A percentile compares a stretch with the other conserved stretches of the same genome.
Evolutionary conservation across 2,113 vertebrate genomes (phyloP).

Genomic region (Odontophorus gujanensis): DNA sequence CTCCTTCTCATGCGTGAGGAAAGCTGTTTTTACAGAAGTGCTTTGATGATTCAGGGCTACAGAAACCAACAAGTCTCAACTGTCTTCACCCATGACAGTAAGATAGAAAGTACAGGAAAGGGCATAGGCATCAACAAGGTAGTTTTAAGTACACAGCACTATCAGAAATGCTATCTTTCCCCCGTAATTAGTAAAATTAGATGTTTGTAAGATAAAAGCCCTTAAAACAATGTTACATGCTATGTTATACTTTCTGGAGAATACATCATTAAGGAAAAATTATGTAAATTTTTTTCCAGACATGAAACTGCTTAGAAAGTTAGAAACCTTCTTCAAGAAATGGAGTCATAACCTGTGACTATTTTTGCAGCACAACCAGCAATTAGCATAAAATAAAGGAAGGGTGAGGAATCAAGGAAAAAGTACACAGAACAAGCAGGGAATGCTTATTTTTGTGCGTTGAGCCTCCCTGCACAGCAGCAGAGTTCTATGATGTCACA

Average conservation of each 20-base stretch:
- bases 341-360: not conserved
- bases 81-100: not conserved
- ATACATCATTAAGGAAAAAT: not conserved
- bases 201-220: not conserved
- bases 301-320: rapidly evolving
- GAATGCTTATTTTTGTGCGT: not conserved
- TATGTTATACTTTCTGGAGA: not conserved
- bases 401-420: not conserved
- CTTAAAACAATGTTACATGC: rapidly evolving
- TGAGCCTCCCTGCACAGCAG: not conserved
- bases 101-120: not conserved
- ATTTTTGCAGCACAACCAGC: not conserved
- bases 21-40: not conserved
- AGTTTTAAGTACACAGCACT: not conserved
- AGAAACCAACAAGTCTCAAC: not conserved
- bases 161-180: rapidly evolving
- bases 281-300: not conserved
- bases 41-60: not conserved
- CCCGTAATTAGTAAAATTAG: not conserved
- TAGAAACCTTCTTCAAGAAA: not conserved
- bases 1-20: not conserved
- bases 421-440: not conserved
- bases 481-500: rapidly evolving
- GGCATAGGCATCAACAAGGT: not conserved
- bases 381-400: not conserved